A percentile compares a stretch with the other conserved stretches of the same genome.
These are phyloP conservation scores for Callimorpha dominula DNA, from an alignment of 2,888 invertebrate genomes.

Conservation along the genomic window DNA sequence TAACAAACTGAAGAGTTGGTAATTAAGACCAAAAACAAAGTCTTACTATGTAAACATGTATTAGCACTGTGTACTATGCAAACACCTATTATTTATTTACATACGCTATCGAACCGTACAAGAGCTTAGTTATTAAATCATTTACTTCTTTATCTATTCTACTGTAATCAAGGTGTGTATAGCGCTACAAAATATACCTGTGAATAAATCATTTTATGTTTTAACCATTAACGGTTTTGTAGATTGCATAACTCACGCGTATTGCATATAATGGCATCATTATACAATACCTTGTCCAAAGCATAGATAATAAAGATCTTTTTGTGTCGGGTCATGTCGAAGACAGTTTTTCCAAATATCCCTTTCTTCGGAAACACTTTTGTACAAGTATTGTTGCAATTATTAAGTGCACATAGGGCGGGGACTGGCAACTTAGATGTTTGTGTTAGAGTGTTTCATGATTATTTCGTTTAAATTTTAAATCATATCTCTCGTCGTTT, in stretches of 20 bases:
- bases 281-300: conserved; percentile 70
- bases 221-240: conserved; percentile 54
- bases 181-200: conserved; percentile 37
- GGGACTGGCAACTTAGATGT: not conserved
- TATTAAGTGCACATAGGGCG: not conserved
- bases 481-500: not conserved
- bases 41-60: conserved; percentile 29
- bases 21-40: conserved; percentile 12
- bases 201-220: conserved; percentile 48
- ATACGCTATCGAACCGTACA: conserved; percentile 50
- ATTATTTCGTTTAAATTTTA: not conserved
- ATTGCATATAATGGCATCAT: conserved; percentile 46
- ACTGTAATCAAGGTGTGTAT: conserved; percentile 44
- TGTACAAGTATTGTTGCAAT: conserved; percentile 62
- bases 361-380: conserved; percentile 50
- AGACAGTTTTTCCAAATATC: conserved; percentile 60
- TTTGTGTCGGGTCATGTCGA: too few relatives aligned
- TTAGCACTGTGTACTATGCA: conserved; percentile 60
- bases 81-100: conserved; percentile 65
- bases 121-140: conserved; percentile 39
- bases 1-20: conserved; percentile 1
- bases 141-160: conserved; percentile 37
- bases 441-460: not conserved
- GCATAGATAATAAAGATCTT: conserved; percentile 31
- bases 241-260: conserved; percentile 48